Base-by-base conservation (phyloP, 1,140 invertebrate species). In the Bombus waltoni region DNA sequence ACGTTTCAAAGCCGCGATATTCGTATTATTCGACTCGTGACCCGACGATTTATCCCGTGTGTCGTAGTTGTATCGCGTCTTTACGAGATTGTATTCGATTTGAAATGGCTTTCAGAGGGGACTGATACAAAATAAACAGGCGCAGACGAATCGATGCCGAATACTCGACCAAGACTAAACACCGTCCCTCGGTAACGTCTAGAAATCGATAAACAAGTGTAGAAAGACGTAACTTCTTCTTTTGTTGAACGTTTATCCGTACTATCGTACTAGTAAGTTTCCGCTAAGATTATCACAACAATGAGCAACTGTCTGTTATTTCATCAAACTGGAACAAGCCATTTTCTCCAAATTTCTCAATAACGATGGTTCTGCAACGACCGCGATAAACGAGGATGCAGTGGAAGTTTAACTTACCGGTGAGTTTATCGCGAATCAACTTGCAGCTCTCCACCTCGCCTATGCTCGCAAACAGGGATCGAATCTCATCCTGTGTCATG, bases 361-460 rank as follows among this genome's bases (percentile, higher is more conserved):
- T 38, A n/a, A 44, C 13, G 25, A n/a, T 13, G 2, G 18, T 6
- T 18, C 8, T 40, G 4, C 15, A 3, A 35, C 4, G 11, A 35
- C 32, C 5, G 15, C 6, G 32, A 35, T 18, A 35, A 35, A 32
- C 32, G 32, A 8, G 32, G 18, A 38, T 22, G 13, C 5, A 71
- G 4, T 11, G 11, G 1, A 42, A 15, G 28, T 6, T 47, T 22
- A 4, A 68, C 95, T 96, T 95, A 99, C 98, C 98, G 96, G 98
- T 99, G 70, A 98, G 98, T 96, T 99, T 99, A 95, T 99, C 99
- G 87, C 99, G 96, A 92, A 99, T 99, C 83, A 99, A 96, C 96
- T 99, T 99, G 96, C 99, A 99, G 92, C 98, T 99, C 95, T 99
- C 99, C 76, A 99, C 98, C 95, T 99, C 99, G 70, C 99, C 99